Evolutionary conservation across 2,113 vertebrate species (phyloP), one percentile per base, ranked within the genome.

Genomic region (Pomatostomus ruficeps): DNA sequence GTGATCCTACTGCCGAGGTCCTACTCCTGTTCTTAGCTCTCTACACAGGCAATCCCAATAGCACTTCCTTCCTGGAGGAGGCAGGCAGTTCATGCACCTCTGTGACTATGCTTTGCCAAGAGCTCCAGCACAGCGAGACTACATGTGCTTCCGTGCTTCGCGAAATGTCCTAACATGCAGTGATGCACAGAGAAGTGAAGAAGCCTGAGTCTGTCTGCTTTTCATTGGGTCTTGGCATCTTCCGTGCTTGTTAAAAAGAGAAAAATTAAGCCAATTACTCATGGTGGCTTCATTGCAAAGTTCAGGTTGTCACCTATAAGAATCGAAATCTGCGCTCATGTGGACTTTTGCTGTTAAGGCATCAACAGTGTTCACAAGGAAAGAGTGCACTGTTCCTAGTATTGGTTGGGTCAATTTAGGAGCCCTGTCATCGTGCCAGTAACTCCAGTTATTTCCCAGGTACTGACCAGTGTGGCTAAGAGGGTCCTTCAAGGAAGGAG

Each of bases 101-200:
- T 75, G 29, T 51, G 55, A 24, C 11, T 24, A 11, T 11, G 54
- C 10, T 11, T 55, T 91, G 55, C 75, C 46, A 46, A 48, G 90
- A 38, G 18, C 54, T 62, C 66, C 40, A 67, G 52, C 5, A 1
- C 28, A 38, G 13, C 36, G 45, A 68, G 45, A 18, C 22, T 75
- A 23, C 31, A 3, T 0, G 0, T 67, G 51, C n/a, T 77, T 48
- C 51, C 6, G 38, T 55, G 55, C 82, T 77, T 52, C 24, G 42
- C 48, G 33, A 75, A 42, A 17, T 28, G 31, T 52, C 55, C 29
- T 40, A 11, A 38, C 23, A 26, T 31, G 40, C 11, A 18, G 38
- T 25, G 38, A 36, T 46, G 65, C 19, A 14, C 14, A n/a, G 33
- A 52, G 62, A 51, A 72, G 55, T 36, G 7, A 42, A 28, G 63